A percentile compares a stretch with the other conserved stretches of the same genome.
Conservation (phyloP, 2,113 vertebrate species). For the Corapipo altera region DNA sequence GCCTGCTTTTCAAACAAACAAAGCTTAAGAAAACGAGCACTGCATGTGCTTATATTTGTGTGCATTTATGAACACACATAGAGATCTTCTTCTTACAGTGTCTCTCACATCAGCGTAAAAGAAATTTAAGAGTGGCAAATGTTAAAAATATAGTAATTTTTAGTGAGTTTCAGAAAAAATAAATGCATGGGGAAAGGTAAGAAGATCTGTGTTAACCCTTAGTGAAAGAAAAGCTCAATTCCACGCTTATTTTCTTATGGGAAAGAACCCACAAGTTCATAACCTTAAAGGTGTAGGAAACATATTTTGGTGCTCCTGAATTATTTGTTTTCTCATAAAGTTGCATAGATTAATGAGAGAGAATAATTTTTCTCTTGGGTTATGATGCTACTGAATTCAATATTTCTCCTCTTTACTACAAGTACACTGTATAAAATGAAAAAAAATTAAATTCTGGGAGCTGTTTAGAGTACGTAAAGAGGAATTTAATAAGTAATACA, state of each 20-base stretch:
- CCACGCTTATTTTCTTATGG: neutral
- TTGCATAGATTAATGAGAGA: neutral
- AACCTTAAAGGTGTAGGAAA: neutral
- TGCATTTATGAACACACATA: neutral
- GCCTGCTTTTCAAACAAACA: neutral
- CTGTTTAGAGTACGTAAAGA: neutral
- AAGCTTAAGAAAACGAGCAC: neutral
- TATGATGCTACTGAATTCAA: neutral
- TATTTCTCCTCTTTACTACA: neutral
- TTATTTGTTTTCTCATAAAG: neutral
- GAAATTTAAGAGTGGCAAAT: neutral
- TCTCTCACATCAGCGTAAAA: neutral
- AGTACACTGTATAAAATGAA: neutral
- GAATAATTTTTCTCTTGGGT: neutral
- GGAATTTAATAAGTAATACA: neutral
- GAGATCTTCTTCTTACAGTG: neutral
- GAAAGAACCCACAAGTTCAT: neutral
- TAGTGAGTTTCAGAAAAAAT: neutral
- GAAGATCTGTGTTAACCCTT: neutral
- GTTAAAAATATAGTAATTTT: neutral
- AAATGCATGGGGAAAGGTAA: neutral
- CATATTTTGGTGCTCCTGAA: neutral
- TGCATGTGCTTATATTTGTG: neutral
- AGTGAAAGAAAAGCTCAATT: neutral
- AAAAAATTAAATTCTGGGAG: neutral